A percentile compares a stretch with the other conserved stretches of the same genome.
Conservation (phyloP, 2,888 invertebrate species). For the Diplazon laetatorius region DNA sequence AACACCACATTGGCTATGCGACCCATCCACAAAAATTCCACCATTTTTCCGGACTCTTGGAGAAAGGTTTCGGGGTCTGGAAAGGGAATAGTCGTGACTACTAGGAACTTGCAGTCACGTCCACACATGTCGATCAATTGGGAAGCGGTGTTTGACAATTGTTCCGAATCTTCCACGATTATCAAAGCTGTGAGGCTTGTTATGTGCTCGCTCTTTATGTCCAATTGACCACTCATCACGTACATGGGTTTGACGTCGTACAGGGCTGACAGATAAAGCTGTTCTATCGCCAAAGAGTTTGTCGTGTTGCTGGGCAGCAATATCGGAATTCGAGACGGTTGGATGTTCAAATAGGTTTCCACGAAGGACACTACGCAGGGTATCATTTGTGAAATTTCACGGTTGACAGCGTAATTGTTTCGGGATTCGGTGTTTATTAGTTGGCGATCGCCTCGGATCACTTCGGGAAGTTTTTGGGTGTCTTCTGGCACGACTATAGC, state of each 20-base stretch:
- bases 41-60: constrained; percentile 58
- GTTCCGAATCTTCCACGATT: constrained; percentile 60
- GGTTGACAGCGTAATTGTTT: neutral
- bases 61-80: constrained; percentile 66
- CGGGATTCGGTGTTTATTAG: constrained; percentile 15
- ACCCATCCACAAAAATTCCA: constrained; percentile 64
- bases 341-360: constrained; percentile 32
- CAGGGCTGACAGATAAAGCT: constrained; percentile 54
- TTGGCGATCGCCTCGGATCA: neutral
- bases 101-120: constrained; percentile 66
- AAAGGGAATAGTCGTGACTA: constrained; percentile 62
- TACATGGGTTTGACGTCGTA: constrained; percentile 55
- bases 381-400: constrained; percentile 31
- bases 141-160: constrained; percentile 46
- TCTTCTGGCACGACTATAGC: constrained; percentile 50
- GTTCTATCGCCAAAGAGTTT: constrained; percentile 9
- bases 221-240: constrained; percentile 34
- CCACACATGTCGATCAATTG: constrained; percentile 66
- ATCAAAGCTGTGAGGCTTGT: constrained; percentile 59
- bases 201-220: constrained; percentile 3
- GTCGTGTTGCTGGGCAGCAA: constrained; percentile 44
- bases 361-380: constrained; percentile 67
- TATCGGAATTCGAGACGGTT: constrained; percentile 53
- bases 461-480: neutral
- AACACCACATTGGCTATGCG: constrained; percentile 65